A percentile compares a stretch with the other conserved stretches of the same genome.
Evolutionary conservation across 2,888 invertebrate genomes (phyloP).

Genomic region (Nipponacmea schrenckii): DNA sequence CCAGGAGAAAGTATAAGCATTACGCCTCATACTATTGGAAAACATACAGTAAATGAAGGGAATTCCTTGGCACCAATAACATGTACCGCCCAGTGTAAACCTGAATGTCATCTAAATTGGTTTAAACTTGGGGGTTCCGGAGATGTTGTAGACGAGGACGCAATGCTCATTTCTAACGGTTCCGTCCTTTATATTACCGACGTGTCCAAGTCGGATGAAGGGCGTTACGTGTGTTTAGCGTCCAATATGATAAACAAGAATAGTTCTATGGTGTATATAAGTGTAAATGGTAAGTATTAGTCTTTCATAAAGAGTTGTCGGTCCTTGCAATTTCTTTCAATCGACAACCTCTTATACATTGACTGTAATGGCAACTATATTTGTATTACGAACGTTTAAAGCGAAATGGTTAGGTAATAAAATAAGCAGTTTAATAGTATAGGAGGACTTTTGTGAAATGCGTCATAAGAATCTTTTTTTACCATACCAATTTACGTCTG

Average conservation of each 20-base stretch:
- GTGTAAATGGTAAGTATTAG: neutral
- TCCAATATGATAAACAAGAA: neutral
- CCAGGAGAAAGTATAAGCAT: neutral
- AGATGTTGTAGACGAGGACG: neutral
- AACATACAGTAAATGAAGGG: neutral
- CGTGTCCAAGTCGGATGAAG: neutral
- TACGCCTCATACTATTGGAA: neutral
- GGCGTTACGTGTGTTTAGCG: neutral
- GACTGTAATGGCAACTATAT: too few relatives aligned
- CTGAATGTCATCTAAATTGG: neutral
- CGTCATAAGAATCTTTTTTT: too few relatives aligned
- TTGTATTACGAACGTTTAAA: too few relatives aligned
- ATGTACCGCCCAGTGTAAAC: neutral
- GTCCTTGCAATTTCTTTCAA: too few relatives aligned
- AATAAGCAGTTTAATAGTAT: too few relatives aligned
- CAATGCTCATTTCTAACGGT: neutral
- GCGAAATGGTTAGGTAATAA: too few relatives aligned
- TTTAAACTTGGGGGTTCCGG: neutral
- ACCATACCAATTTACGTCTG: too few relatives aligned
- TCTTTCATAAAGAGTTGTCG: too few relatives aligned
- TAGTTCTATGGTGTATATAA: neutral
- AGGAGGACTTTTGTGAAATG: too few relatives aligned
- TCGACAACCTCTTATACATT: too few relatives aligned
- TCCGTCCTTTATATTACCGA: neutral
- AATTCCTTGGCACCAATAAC: neutral